These are phyloP conservation scores for Enteromius anoplus DNA, from an alignment of 2,797 vertebrate species.

Conservation along the genomic window DNA sequence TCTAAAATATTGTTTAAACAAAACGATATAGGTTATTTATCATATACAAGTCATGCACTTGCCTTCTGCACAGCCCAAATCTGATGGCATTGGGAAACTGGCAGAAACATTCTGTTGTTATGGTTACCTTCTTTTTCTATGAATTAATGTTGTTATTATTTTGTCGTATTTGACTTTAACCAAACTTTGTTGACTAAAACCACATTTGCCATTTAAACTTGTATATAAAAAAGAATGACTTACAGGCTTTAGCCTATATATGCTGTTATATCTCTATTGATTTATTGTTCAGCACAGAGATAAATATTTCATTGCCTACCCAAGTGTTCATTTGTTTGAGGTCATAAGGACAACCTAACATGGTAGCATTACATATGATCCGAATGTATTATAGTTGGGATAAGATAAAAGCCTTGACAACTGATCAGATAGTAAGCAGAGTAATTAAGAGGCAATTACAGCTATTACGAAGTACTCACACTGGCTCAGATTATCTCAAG, in stretches of 20 bases:
- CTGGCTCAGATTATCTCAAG: conserved; percentile 47
- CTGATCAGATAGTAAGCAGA: conserved; percentile 43
- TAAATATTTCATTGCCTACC: conserved; percentile 17
- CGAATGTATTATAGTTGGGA: conserved; percentile 1
- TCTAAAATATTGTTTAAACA: neutral
- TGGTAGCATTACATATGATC: neutral
- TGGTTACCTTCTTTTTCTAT: neutral
- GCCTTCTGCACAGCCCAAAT: neutral
- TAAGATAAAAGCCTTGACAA: conserved; percentile 45
- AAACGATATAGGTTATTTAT: neutral
- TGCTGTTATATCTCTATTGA: neutral
- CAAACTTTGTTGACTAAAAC: neutral
- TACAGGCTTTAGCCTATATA: neutral
- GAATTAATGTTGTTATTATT: neutral
- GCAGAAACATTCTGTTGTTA: neutral
- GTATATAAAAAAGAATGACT: neutral
- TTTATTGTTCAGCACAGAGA: neutral
- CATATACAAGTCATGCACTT: neutral
- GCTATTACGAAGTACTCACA: conserved; percentile 41
- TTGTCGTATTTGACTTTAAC: neutral
- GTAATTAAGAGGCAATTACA: conserved; percentile 52
- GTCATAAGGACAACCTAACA: conserved; percentile 13
- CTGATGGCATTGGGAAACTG: neutral
- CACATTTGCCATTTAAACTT: neutral
- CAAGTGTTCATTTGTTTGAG: neutral